These are phyloP conservation scores for Apostichopus leukothele DNA, from an alignment of 53 echinoderm and acorn worm species.

Conservation along the genomic window DNA sequence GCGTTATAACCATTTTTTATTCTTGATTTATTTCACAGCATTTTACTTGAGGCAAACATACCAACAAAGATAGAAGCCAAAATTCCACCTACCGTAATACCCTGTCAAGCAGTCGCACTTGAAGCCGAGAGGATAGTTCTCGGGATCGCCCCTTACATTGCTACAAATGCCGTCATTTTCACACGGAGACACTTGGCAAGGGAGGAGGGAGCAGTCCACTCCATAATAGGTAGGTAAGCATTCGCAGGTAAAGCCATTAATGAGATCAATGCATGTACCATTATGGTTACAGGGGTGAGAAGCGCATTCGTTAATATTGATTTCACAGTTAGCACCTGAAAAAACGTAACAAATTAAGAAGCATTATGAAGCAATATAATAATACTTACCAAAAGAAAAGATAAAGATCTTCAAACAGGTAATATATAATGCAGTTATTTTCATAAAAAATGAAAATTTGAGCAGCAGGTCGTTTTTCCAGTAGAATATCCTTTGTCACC, in stretches of 20 bases:
- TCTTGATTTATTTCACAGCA: too few relatives aligned
- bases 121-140: conserved; percentile 56
- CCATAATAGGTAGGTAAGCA: conserved; percentile 67
- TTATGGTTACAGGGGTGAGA: conserved; percentile 69
- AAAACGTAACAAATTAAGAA: background rate
- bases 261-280: conserved; percentile 66
- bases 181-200: conserved; percentile 69
- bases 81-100: conserved; percentile 56
- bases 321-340: conserved; percentile 66
- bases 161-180: conserved; percentile 73
- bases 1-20: too few relatives aligned
- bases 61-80: too few relatives aligned
- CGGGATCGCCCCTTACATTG: conserved; percentile 42
- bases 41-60: too few relatives aligned
- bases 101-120: conserved; percentile 63
- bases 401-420: too few relatives aligned
- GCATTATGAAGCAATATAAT: background rate
- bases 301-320: conserved; percentile 71
- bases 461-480: too few relatives aligned
- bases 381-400: too few relatives aligned
- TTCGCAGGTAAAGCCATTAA: conserved; percentile 65
- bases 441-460: too few relatives aligned
- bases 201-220: conserved; percentile 65
- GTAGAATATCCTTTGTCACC: too few relatives aligned
- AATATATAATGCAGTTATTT: too few relatives aligned